Conservation (phyloP, 2,888 invertebrate genomes). For the Lacanobia wlatinum region DNA sequence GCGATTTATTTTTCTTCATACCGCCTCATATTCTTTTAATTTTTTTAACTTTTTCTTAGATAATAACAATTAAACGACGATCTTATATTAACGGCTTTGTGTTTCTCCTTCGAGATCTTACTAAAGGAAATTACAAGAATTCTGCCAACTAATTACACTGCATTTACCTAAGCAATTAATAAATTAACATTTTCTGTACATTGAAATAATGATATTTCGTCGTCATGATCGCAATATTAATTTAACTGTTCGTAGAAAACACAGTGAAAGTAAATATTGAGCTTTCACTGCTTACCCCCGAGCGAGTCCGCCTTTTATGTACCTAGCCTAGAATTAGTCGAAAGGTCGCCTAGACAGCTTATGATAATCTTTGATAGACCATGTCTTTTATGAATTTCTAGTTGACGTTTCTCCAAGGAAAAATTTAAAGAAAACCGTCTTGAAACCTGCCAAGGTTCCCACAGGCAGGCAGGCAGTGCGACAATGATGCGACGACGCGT, state of each 20-base stretch:
- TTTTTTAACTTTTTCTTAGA: not conserved
- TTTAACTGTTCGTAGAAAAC: conserved; percentile 39
- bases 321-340: conserved; percentile 42
- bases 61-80: not conserved
- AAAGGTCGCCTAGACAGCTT: conserved; percentile 48
- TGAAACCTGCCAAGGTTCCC: not conserved
- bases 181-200: conserved; percentile 12
- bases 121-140: not conserved
- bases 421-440: not conserved
- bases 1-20: not conserved
- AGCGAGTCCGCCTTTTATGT: conserved; percentile 39
- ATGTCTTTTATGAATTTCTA: not conserved
- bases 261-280: conserved; percentile 58
- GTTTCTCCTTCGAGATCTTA: not conserved
- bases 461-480: not conserved
- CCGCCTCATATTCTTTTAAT: not conserved
- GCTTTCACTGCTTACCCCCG: conserved; percentile 58
- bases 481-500: not conserved
- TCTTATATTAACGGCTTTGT: too few relatives aligned
- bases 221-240: conserved; percentile 13
- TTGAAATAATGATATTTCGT: conserved; percentile 16
- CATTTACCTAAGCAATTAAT: not conserved
- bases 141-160: not conserved
- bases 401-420: not conserved
- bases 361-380: not conserved